Conservation (phyloP, 53 echinoderm and acorn worm genomes). For the Luidia sarsii region DNA sequence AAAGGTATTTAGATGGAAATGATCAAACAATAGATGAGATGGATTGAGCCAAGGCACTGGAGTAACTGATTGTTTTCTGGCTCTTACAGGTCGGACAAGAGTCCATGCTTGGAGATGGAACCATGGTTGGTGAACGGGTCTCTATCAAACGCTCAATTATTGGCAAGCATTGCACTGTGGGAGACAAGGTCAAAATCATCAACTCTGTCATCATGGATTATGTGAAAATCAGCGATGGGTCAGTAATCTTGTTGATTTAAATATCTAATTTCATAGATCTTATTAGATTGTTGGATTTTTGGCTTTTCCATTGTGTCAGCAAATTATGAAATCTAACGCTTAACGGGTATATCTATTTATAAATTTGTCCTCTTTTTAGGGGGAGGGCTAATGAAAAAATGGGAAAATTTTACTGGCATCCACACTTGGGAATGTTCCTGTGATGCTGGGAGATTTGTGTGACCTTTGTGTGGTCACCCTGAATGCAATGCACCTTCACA, state of each 20-base stretch:
- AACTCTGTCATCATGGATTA: conserved; percentile 97
- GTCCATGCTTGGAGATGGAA: conserved; percentile 92
- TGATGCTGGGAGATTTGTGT: too few relatives aligned
- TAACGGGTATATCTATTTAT: too few relatives aligned
- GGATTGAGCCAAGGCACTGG: too few relatives aligned
- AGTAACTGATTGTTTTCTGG: too few relatives aligned
- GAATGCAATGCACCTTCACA: too few relatives aligned
- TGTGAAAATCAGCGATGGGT: conserved; percentile 98
- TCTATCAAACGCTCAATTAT: conserved; percentile 94
- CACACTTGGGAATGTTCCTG: too few relatives aligned
- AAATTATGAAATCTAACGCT: neutral
- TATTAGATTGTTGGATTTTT: neutral
- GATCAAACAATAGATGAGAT: too few relatives aligned
- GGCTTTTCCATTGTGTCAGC: neutral
- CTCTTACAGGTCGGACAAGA: conserved; percentile 93
- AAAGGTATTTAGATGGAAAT: too few relatives aligned
- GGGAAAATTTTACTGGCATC: too few relatives aligned
- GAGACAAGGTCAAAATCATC: conserved; percentile 90
- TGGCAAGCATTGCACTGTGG: conserved; percentile 91
- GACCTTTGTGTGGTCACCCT: too few relatives aligned
- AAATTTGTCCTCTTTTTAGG: too few relatives aligned
- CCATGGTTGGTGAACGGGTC: conserved; percentile 80
- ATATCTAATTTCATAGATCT: neutral
- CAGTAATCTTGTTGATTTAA: neutral
- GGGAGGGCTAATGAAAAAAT: too few relatives aligned